Evolutionary conservation across 2,888 invertebrate genomes (phyloP).

Genomic region (Hylaea fasciaria): DNA sequence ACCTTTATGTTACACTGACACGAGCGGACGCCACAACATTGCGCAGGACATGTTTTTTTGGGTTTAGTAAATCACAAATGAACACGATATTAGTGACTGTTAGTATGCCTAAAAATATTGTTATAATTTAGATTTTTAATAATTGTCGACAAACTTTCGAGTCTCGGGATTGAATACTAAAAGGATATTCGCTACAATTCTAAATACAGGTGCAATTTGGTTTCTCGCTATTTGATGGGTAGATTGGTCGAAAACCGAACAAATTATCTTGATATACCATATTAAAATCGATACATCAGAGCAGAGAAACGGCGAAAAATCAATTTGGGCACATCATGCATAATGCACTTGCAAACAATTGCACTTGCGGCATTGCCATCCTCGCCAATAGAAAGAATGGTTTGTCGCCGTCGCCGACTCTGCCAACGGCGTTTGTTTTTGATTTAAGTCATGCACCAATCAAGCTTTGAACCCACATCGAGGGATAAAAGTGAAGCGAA

Average conservation of each 20-base stretch:
- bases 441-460: slow-evolving; percentile 2
- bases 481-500: too few species aligned
- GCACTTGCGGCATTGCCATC: too few species aligned
- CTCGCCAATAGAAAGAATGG: too few species aligned
- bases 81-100: slow-evolving; percentile 15
- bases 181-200: slow-evolving; percentile 18
- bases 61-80: slow-evolving; percentile 41
- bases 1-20: slow-evolving; percentile 60
- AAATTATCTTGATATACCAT: too few species aligned
- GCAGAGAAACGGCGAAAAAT: too few species aligned
- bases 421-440: too few species aligned
- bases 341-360: too few species aligned
- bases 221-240: too few species aligned
- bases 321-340: too few species aligned
- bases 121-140: slow-evolving; percentile 5
- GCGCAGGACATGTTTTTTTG: slow-evolving; percentile 57
- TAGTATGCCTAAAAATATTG: slow-evolving; percentile 13
- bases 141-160: slow-evolving; percentile 1
- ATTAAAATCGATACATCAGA: too few species aligned
- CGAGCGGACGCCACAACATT: slow-evolving; percentile 83
- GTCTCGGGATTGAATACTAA: slow-evolving; percentile 20
- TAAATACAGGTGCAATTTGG: background rate
- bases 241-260: too few species aligned
- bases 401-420: too few species aligned
- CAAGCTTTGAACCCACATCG: background rate